phyloP scores from a whole-genome alignment of 1,140 invertebrate species.

The Polypedilum vanderplanki region DNA sequence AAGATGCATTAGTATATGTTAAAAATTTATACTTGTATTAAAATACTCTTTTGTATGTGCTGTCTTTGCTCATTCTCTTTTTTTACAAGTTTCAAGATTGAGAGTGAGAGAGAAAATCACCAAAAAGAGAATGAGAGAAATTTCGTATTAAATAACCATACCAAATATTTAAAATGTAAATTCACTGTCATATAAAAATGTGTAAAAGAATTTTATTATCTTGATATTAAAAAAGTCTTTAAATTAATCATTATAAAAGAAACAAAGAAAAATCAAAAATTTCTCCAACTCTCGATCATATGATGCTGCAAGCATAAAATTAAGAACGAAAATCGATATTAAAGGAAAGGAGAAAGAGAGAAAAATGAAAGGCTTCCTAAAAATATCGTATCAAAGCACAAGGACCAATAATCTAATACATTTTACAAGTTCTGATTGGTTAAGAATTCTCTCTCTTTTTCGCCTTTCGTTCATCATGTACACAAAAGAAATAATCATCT shows the following conservation, averaged over 20 bases:
- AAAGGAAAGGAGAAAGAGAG: background rate
- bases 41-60: background rate
- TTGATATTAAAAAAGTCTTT: too few species aligned
- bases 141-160: too few species aligned
- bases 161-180: too few species aligned
- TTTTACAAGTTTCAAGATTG: background rate
- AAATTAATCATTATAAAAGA: too few species aligned
- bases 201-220: too few species aligned
- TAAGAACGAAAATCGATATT: background rate
- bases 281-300: too few species aligned
- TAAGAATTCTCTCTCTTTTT: background rate
- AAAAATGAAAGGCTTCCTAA: conserved; percentile 26
- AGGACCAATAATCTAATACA: conserved; percentile 27
- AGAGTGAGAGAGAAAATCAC: background rate
- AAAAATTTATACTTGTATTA: background rate
- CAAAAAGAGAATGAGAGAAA: background rate
- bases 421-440: conserved; percentile 23
- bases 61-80: conserved; percentile 5
- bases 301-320: too few species aligned
- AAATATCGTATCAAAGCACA: conserved; percentile 23
- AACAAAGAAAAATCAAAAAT: too few species aligned
- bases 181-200: too few species aligned
- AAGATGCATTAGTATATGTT: background rate
- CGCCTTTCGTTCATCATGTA: background rate
- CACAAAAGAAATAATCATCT: background rate